A percentile compares a stretch with the other conserved stretches of the same genome.
Conservation (phyloP, 2,113 vertebrate species). For the Gallinago paraguaiae region DNA sequence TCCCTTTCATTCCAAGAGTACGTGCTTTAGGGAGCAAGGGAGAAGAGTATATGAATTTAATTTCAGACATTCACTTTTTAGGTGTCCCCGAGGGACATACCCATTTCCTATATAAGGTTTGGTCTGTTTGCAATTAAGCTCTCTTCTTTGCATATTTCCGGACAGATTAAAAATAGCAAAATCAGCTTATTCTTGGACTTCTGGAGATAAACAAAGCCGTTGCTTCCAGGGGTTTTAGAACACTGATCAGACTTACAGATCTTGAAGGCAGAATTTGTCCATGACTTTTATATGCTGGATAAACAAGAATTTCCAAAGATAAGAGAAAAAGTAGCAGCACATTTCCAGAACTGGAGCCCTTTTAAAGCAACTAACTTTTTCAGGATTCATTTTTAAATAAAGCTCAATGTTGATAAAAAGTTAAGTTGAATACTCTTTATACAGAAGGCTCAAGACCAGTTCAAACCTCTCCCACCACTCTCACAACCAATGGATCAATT, state of each 20-base stretch:
- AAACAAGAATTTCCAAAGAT: constrained; percentile 15
- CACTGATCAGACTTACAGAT: constrained; percentile 54
- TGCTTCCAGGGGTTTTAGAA: constrained; percentile 71
- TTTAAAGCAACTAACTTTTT: background rate
- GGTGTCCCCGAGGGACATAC: constrained; percentile 67
- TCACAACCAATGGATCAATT: constrained; percentile 12
- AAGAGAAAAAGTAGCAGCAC: constrained; percentile 31
- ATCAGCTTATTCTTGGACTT: constrained; percentile 75
- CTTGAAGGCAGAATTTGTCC: constrained; percentile 8
- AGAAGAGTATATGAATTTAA: constrained; percentile 59
- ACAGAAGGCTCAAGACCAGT: background rate
- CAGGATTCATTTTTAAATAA: background rate
- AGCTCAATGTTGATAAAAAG: background rate
- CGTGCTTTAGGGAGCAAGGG: constrained; percentile 49
- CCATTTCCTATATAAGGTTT: constrained; percentile 79
- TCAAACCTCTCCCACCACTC: background rate
- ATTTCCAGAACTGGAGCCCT: constrained; percentile 12
- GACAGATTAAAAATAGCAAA: constrained; percentile 81
- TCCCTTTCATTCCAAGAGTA: constrained; percentile 49
- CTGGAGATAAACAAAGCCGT: constrained; percentile 75
- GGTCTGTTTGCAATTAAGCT: constrained; percentile 81
- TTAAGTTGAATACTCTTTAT: background rate
- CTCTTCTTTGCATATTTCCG: constrained; percentile 77
- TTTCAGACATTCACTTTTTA: constrained; percentile 75
- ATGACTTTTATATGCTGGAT: constrained; percentile 38